phyloP scores from a whole-genome alignment of 2,888 invertebrate species.

The Tenthredo scrophulariae region DNA sequence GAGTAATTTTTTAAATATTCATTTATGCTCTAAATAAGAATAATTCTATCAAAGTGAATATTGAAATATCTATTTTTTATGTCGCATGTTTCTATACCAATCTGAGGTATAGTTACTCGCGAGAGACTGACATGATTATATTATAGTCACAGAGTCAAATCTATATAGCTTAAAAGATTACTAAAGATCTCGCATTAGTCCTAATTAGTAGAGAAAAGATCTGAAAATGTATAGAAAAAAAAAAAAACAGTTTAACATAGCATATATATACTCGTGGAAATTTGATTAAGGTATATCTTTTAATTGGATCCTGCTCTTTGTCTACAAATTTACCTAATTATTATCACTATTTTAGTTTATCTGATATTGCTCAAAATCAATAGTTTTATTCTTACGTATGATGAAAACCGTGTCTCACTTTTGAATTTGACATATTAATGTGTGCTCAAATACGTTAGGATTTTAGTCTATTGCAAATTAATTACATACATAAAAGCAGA shows the following conservation, averaged over 20 bases:
- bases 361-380: constrained; percentile 51
- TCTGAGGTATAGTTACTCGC: neutral
- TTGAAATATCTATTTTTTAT: constrained; percentile 20
- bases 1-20: constrained; percentile 23
- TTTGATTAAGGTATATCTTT: neutral
- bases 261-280: neutral
- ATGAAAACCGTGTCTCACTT: neutral
- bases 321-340: neutral
- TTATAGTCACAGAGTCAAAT: constrained; percentile 6
- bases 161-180: neutral
- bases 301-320: neutral
- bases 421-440: constrained; percentile 19
- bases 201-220: neutral
- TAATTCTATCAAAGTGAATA: neutral
- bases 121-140: constrained; percentile 15
- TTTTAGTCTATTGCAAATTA: constrained; percentile 5
- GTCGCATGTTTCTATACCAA: constrained; percentile 4
- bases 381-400: constrained; percentile 35
- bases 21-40: constrained; percentile 49
- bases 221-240: neutral
- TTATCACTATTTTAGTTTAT: constrained; percentile 21
- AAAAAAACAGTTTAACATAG: neutral
- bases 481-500: neutral
- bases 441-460: constrained; percentile 41
- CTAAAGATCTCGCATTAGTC: neutral